Evolutionary conservation across 2,113 vertebrate species (phyloP).

Genomic region (Scopus umbretta): DNA sequence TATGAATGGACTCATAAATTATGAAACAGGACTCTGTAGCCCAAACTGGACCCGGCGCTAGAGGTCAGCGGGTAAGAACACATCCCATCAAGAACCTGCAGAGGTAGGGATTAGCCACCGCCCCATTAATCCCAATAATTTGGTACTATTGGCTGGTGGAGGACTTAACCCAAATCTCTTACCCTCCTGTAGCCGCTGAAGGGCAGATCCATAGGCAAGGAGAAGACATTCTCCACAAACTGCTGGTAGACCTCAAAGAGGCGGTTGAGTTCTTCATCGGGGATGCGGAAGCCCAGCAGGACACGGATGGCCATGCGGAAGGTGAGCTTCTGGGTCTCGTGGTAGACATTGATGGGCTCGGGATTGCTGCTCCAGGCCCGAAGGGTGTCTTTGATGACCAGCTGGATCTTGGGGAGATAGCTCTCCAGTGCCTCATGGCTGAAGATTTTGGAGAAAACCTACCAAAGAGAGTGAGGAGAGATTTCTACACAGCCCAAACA

Average conservation of each 20-base stretch:
- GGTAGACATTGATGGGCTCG: constrained; percentile 92
- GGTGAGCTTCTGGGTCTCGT: constrained; percentile 90
- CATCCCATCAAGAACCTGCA: fast-evolving
- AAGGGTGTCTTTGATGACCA: constrained; percentile 94
- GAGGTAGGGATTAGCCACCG: fast-evolving
- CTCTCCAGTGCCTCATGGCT: constrained; percentile 94
- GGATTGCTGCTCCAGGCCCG: constrained; percentile 91
- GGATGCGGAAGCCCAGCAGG: constrained; percentile 91
- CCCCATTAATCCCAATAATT: not conserved
- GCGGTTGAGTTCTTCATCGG: constrained; percentile 86
- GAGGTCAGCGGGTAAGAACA: not conserved
- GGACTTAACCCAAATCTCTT: not conserved
- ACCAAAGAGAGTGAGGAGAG: not conserved
- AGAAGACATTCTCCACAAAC: constrained; percentile 97
- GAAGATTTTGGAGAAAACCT: constrained; percentile 98
- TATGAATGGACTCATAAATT: no score
- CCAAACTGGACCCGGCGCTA: fast-evolving
- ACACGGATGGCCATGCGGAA: constrained; percentile 96
- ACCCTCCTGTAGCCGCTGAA: constrained; percentile 96
- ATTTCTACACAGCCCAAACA: fast-evolving
- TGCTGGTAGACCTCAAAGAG: constrained; percentile 94
- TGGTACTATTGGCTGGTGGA: fast-evolving
- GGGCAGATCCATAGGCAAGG: constrained; percentile 91
- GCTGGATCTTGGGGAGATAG: constrained; percentile 95
- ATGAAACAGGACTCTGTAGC: not conserved